These are phyloP conservation scores for Melipona quadrifasciata DNA, from an alignment of 1,140 invertebrate genomes.

Conservation along the genomic window DNA sequence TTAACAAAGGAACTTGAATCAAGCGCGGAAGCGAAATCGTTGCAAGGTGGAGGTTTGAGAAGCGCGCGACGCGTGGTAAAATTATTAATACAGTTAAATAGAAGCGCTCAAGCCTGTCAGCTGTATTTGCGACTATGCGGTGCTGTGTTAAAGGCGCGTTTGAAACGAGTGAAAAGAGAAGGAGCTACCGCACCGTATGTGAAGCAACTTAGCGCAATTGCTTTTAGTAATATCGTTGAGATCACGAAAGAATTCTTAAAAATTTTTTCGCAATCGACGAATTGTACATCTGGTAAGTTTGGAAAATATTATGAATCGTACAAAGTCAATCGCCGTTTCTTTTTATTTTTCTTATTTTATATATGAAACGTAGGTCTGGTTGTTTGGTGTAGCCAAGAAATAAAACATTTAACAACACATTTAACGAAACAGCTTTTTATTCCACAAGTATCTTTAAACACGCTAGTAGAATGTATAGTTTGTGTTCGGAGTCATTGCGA, in stretches of 20 bases:
- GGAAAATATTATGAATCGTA: not conserved
- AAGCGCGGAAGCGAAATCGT: slow-evolving; percentile 90
- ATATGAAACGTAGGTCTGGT: slow-evolving; percentile 86
- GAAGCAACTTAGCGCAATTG: slow-evolving; percentile 91
- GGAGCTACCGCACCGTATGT: slow-evolving; percentile 93
- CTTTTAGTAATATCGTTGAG: slow-evolving; percentile 94
- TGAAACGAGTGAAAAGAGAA: slow-evolving; percentile 93
- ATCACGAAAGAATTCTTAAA: slow-evolving; percentile 93
- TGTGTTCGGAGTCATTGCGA: slow-evolving; percentile 89
- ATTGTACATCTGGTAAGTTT: slow-evolving; percentile 87
- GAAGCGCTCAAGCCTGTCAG: slow-evolving; percentile 90
- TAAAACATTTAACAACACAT: slow-evolving; percentile 91
- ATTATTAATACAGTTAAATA: slow-evolving; percentile 93
- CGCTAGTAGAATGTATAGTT: slow-evolving; percentile 93
- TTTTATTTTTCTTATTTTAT: not conserved
- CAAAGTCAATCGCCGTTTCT: not conserved
- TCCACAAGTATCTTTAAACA: slow-evolving; percentile 91
- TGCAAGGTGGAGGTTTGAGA: slow-evolving; percentile 93
- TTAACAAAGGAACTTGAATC: slow-evolving; percentile 94
- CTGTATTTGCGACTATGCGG: slow-evolving; percentile 93
- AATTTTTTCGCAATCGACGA: slow-evolving; percentile 89
- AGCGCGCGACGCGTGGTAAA: slow-evolving; percentile 92
- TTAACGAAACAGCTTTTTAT: slow-evolving; percentile 95
- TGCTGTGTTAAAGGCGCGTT: slow-evolving; percentile 90
- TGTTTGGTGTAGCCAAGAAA: slow-evolving; percentile 94